A percentile compares a stretch with the other conserved stretches of the same genome.
Evolutionary conservation across 2,113 vertebrate genomes (phyloP).

Genomic region (Narcine bancroftii): DNA sequence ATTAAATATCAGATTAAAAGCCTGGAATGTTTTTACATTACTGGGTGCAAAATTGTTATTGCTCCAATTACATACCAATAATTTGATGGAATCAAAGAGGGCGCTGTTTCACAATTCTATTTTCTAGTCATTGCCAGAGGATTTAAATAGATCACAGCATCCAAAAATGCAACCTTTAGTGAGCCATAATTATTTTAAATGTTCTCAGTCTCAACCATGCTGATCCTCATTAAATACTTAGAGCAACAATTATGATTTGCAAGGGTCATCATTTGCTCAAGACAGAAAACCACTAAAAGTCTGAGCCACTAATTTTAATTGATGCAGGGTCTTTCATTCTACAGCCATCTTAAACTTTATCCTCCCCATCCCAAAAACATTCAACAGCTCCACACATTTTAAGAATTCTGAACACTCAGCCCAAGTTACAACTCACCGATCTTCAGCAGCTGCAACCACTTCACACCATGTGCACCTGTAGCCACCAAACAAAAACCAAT

Average conservation of each 20-base stretch:
- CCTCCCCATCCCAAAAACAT: conserved; percentile 37
- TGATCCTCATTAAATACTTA: neutral
- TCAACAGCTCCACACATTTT: neutral
- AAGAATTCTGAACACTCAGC: neutral
- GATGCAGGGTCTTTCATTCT: neutral
- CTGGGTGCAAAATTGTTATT: neutral
- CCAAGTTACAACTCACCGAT: conserved; percentile 64
- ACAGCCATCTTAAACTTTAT: neutral
- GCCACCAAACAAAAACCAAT: conserved; percentile 89
- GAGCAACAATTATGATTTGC: neutral
- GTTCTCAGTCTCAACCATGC: too few species aligned
- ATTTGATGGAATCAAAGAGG: too few species aligned
- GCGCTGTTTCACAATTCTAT: too few species aligned
- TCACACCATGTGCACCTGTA: conserved; percentile 73
- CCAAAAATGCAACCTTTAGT: neutral
- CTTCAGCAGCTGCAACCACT: conserved; percentile 81
- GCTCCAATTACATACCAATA: too few species aligned
- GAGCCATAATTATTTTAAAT: neutral
- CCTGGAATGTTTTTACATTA: neutral
- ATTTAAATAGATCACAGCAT: neutral
- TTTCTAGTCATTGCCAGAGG: too few species aligned
- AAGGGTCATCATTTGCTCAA: neutral
- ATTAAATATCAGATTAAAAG: neutral
- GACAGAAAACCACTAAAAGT: neutral
- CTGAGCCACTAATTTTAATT: neutral